Evolutionary conservation across 2,797 vertebrate genomes (phyloP), one percentile per base, ranked within the genome.

Genomic region (Myotis findleyi): DNA sequence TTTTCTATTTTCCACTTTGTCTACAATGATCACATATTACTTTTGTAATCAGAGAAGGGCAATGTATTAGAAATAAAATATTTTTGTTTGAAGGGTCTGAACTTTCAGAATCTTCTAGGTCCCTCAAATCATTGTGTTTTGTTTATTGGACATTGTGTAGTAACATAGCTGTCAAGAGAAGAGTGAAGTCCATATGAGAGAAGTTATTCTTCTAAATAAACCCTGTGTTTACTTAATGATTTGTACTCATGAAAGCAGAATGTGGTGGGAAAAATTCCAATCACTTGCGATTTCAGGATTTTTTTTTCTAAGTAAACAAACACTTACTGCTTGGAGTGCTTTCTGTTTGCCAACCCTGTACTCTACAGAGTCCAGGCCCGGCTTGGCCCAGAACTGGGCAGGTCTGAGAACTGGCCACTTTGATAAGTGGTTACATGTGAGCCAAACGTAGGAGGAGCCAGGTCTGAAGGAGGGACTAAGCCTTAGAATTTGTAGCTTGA

Each of bases 271-370:
- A 72, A 85, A 86, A 92, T 91, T 90, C 64, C 89, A 86, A 0
- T 76, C 69, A 41, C 79, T 76, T 87, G 44, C 83, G 75, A 82
- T 59, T 75, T 75, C 53, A 89, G 86, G 75, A 18, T 72, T 68
- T 72, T 69, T 69, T 80, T 72, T 72, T 51, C 90, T 75, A 36
- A 76, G 90, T 95, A 85, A 96, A 91, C 41, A 96, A 77, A 87
- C 36, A 75, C 57, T 87, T 64, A 64, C 79, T 36, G 89, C 69
- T 95, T 64, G 44, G 92, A 73, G 83, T 33, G 18, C 53, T 89
- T 96, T 92, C 85, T 93, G 81, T 80, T 86, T 76, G 69, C 75
- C 57, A 59, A 41, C 57, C 36, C 25, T 47, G 33, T 33, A 33
- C 57, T 79, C 25, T 69, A 30, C n/a, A 25, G 38, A 38, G 86